These are phyloP conservation scores for Drosophila eugracilis DNA, from an alignment of 1,140 invertebrate genomes.

Conservation along the genomic window DNA sequence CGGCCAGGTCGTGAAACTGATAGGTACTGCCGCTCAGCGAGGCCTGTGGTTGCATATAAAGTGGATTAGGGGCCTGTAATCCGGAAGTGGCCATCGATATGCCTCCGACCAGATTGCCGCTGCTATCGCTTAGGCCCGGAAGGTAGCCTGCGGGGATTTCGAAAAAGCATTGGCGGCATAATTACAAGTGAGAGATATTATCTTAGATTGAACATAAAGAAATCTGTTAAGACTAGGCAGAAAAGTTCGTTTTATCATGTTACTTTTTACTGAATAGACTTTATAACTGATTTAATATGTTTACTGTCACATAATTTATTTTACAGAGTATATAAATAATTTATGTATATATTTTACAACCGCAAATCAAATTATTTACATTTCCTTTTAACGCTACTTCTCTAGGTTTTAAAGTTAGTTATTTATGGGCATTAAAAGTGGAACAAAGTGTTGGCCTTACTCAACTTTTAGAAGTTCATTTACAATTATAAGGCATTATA, in stretches of 20 bases:
- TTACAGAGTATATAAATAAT: background rate
- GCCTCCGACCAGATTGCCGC: conserved; percentile 58
- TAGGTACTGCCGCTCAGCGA: conserved; percentile 83
- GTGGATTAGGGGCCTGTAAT: conserved; percentile 60
- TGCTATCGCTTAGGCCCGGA: conserved; percentile 64
- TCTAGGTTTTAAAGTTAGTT: background rate
- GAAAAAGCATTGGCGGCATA: background rate
- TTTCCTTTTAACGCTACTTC: background rate
- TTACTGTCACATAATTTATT: too few species aligned
- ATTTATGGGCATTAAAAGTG: conserved; percentile 5
- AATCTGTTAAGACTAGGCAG: too few species aligned
- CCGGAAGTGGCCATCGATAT: conserved; percentile 31
- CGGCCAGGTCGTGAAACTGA: conserved; percentile 84
- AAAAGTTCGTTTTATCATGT: too few species aligned
- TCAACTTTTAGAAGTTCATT: too few species aligned
- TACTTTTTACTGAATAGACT: too few species aligned
- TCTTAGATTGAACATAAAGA: too few species aligned
- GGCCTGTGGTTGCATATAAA: conserved; percentile 75
- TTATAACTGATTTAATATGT: too few species aligned
- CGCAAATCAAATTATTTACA: background rate
- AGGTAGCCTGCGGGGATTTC: conserved; percentile 53
- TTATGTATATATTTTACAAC: background rate
- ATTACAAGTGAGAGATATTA: background rate
- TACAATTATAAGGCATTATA: background rate
- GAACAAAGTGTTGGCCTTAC: too few species aligned